Conservation (phyloP, 2,888 invertebrate species). For the Synanthedon tipuliformis region DNA sequence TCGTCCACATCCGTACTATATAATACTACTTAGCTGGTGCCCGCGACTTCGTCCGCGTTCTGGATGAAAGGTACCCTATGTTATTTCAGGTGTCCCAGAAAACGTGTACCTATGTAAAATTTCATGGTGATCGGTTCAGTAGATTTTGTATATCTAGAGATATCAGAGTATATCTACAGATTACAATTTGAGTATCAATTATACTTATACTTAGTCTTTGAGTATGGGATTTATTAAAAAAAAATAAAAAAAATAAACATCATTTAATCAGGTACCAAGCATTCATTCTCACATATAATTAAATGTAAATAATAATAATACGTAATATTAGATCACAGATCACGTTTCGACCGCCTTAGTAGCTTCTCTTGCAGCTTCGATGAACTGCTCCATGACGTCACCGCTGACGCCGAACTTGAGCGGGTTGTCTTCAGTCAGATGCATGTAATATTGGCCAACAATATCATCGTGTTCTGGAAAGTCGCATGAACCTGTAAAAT, state of each 20-base stretch:
- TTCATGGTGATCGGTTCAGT: no score
- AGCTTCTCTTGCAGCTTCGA: slow-evolving; percentile 38
- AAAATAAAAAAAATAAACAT: background rate
- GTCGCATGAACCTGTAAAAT: slow-evolving; percentile 44
- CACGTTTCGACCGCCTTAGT: slow-evolving; percentile 22
- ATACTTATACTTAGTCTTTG: no score
- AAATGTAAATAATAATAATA: background rate
- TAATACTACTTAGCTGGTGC: no score
- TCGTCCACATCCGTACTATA: no score
- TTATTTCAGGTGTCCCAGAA: no score
- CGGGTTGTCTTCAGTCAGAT: slow-evolving; percentile 52
- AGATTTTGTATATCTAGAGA: no score
- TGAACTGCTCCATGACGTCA: slow-evolving; percentile 52
- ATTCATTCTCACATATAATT: background rate
- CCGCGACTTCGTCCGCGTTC: no score
- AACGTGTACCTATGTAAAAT: no score
- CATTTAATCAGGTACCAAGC: slow-evolving; percentile 21
- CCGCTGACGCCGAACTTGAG: slow-evolving; percentile 49
- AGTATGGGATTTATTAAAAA: background rate
- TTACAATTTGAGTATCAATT: no score
- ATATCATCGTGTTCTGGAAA: slow-evolving; percentile 50
- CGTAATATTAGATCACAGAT: no score
- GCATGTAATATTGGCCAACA: slow-evolving; percentile 44
- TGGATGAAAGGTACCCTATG: no score
- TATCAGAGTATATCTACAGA: no score